Evolutionary conservation across 1,140 invertebrate genomes (phyloP), one percentile per base, ranked within the genome.

Genomic region (Lepidurus packardi): DNA sequence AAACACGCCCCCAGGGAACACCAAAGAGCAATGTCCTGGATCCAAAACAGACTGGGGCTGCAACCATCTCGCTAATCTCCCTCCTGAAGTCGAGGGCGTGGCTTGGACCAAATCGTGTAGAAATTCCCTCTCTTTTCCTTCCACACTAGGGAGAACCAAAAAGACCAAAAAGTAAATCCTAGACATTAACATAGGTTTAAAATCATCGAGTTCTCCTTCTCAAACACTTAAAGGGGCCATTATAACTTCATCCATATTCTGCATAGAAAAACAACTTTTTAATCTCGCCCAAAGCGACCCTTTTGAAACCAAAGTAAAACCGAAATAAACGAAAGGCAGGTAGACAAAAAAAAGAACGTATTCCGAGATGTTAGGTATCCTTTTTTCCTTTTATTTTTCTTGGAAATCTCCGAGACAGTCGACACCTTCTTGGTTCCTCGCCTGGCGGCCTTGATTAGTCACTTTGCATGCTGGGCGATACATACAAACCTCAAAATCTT

Each of bases 41-140:
- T 98, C 96, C 1, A 98, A 91, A 78, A 93, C 93, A 10, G 95
- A 92, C 82, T 96, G 94, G 0, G 95, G 95, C 83, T 98, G 94
- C 47, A 99, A 85, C 96, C 96, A 98, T 84, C 93, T 91, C 1
- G 96, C 95, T 76, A 99, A 86, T 77, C 96, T 88, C 43, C 95
- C 96, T 0, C 96, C 96, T 80, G 94, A 94, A 0, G 95, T 96
- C 1, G 92, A 93, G 11, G 92, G 88, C 0, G 91, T 90, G 78
- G 94, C 94, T 9, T 90, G 88, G 21, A 98, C 94, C 82, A 98
- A 96, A 85, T 99, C 96, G 74, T 93, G 90, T 16, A 98, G 89
- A 84, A 98, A 99, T 74, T 95, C 89, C n/a, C 94, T 89, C 83
- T 98, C 95, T 85, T 96, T 95, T 41, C 79, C 76, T 41, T 65